Evolutionary conservation across 2,888 invertebrate species (phyloP).

Genomic region (Trachelus stipa): DNA sequence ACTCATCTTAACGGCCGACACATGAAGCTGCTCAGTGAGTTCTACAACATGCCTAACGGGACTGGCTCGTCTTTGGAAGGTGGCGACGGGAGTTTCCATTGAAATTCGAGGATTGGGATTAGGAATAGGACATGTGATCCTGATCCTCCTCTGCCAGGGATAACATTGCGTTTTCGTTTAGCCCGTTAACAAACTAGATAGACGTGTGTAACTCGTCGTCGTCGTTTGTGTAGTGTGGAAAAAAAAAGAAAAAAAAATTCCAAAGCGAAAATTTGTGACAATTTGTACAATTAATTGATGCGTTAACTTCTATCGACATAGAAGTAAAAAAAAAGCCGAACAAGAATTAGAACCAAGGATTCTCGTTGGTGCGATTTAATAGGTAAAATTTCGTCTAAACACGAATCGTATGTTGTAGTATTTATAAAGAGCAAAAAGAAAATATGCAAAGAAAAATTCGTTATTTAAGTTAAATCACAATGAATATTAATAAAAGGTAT

Average conservation of each 20-base stretch:
- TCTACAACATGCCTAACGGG: conserved; percentile 45
- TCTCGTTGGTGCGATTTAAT: background rate
- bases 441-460: background rate
- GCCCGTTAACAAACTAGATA: background rate
- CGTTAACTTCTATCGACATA: background rate
- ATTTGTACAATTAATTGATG: background rate
- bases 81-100: conserved; percentile 13
- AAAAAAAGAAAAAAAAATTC: background rate
- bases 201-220: background rate
- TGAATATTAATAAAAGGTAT: background rate
- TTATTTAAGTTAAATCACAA: background rate
- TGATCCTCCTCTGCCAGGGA: background rate
- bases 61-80: conserved; percentile 20
- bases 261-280: background rate
- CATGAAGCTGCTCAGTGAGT: conserved; percentile 53
- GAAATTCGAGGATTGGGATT: background rate
- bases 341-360: background rate
- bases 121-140: background rate
- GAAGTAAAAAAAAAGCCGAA: background rate
- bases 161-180: background rate
- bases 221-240: background rate
- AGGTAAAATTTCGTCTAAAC: background rate
- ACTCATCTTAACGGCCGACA: conserved; percentile 62
- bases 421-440: background rate
- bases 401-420: background rate